These are phyloP conservation scores for Slavum lentiscoides DNA, from an alignment of 2,888 invertebrate species.

Conservation along the genomic window DNA sequence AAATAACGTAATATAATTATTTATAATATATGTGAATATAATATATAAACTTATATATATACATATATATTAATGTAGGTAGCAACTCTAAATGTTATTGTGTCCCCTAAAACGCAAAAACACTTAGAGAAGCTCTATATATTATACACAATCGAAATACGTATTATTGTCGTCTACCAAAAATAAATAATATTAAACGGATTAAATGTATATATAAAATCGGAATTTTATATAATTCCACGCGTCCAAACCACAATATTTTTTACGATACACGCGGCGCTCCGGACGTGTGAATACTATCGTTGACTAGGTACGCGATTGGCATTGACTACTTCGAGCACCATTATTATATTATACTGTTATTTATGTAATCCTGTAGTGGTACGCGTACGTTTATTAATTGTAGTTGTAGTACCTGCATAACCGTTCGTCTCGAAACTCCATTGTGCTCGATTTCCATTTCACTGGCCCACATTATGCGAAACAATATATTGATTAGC, in stretches of 20 bases:
- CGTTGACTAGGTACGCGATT: background rate
- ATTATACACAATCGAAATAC: no score
- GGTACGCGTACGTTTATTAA: background rate
- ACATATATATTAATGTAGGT: no score
- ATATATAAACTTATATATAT: no score
- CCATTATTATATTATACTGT: background rate
- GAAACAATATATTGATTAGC: constrained; percentile 6
- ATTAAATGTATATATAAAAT: no score
- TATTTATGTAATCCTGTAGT: constrained; percentile 28
- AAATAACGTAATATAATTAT: no score
- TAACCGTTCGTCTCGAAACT: constrained; percentile 4
- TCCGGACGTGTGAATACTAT: no score
- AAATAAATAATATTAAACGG: no score
- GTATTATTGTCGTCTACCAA: no score
- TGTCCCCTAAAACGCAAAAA: constrained; percentile 38
- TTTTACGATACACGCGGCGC: no score
- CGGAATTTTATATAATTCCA: no score
- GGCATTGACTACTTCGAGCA: background rate
- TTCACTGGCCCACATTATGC: constrained; percentile 46
- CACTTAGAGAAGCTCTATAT: constrained; percentile 6
- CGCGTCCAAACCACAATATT: no score
- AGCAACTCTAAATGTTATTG: constrained; percentile 20
- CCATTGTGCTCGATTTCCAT: constrained; percentile 32
- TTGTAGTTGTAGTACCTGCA: constrained; percentile 19
- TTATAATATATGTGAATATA: background rate